These are phyloP conservation scores for Microplitis demolitor DNA, from an alignment of 1,140 invertebrate species.

Conservation along the genomic window DNA sequence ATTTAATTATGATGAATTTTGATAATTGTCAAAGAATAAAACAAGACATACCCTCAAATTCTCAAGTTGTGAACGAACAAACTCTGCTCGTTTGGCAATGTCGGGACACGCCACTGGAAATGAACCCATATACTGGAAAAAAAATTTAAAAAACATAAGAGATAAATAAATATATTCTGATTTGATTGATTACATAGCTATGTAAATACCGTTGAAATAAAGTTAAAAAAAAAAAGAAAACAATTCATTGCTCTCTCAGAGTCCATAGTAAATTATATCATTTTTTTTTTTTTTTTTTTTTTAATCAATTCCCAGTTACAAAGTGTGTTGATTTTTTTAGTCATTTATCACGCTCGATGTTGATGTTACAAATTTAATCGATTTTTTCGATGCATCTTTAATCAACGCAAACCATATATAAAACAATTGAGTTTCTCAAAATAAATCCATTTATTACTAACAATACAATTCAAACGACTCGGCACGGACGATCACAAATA, in stretches of 20 bases:
- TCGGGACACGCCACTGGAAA: conserved; percentile 72
- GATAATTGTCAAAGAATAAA: conserved; percentile 24
- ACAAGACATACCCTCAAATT: conserved; percentile 66
- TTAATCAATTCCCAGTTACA: neutral
- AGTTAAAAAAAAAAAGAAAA: neutral
- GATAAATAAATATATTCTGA: neutral
- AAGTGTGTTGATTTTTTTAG: neutral
- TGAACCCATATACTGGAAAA: conserved; percentile 77
- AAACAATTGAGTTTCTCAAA: too few relatives aligned
- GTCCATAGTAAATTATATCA: neutral
- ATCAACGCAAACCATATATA: too few relatives aligned
- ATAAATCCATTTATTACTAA: too few relatives aligned
- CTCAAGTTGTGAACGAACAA: conserved; percentile 66
- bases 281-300: neutral
- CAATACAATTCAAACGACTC: too few relatives aligned
- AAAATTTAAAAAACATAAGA: conserved; percentile 24
- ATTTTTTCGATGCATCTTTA: neutral
- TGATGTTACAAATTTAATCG: neutral
- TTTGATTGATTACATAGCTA: neutral
- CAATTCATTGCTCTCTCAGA: neutral
- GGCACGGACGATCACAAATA: too few relatives aligned
- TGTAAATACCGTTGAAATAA: neutral
- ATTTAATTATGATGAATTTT: too few relatives aligned
- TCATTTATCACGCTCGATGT: neutral
- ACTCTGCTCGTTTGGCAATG: conserved; percentile 67